Evolutionary conservation across 2,113 vertebrate species (phyloP).

Genomic region (Gorsachius goisagi): DNA sequence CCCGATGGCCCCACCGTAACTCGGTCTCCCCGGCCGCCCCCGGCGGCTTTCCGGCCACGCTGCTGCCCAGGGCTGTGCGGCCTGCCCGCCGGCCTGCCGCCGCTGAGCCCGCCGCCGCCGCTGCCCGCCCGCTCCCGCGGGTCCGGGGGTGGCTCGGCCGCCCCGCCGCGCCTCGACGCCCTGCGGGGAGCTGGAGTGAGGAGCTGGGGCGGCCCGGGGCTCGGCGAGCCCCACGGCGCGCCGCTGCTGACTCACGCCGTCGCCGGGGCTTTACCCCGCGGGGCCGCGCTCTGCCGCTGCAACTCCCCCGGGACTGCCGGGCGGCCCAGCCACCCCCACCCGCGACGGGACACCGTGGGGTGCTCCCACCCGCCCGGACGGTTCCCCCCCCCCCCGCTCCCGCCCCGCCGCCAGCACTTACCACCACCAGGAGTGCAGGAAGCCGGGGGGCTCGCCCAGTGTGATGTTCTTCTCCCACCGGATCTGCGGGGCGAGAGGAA

Average conservation of each 20-base stretch:
- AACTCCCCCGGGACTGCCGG: neutral
- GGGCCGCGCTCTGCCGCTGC: neutral
- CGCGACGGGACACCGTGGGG: neutral
- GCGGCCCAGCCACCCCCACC: neutral
- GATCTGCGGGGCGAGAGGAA: slow-evolving; percentile 74
- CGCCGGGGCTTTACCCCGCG: neutral
- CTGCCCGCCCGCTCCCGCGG: neutral
- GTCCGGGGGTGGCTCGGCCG: neutral
- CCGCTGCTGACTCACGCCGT: neutral
- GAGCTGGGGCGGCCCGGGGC: neutral
- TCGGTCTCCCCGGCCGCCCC: neutral
- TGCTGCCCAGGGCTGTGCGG: neutral
- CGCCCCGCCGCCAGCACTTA: slow-evolving; percentile 71
- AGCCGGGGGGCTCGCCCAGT: slow-evolving; percentile 88
- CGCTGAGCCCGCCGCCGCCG: neutral
- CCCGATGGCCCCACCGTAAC: neutral
- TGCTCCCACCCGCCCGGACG: neutral
- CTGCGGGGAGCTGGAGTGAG: neutral
- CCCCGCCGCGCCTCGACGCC: neutral
- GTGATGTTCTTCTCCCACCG: slow-evolving; percentile 96
- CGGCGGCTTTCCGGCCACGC: neutral
- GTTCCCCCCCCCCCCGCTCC: neutral
- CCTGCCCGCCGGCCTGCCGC: neutral
- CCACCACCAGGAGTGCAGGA: slow-evolving; percentile 95
- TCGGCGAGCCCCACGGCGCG: neutral